Percentiles rank a stretch among this genome's conserved stretches.
Evolutionary conservation across 2,888 invertebrate species (phyloP).

Genomic region (Nymphalis polychloros): DNA sequence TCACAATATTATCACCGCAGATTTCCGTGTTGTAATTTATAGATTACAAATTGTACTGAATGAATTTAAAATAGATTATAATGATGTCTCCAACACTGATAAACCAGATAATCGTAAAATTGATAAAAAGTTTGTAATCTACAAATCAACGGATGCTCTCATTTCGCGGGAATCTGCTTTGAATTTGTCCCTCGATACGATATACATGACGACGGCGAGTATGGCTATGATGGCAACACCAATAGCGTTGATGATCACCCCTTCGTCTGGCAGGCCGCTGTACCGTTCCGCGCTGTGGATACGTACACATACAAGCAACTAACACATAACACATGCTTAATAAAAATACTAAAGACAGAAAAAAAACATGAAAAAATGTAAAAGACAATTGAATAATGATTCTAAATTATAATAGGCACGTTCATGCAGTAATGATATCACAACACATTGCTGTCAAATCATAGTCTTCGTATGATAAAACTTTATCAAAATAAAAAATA

Average conservation of each 20-base stretch:
- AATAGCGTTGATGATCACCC: conserved; percentile 86
- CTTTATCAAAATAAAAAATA: background rate
- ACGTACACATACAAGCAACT: conserved; percentile 61
- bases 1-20: background rate
- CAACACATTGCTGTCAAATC: conserved; percentile 15
- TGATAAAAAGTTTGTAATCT: conserved; percentile 44
- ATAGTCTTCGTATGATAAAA: background rate
- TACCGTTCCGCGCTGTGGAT: conserved; percentile 79
- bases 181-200: conserved; percentile 83
- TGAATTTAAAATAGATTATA: background rate
- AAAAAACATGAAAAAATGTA: background rate
- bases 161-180: conserved; percentile 75
- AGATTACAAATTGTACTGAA: background rate
- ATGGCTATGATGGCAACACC: conserved; percentile 84
- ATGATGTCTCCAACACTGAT: background rate
- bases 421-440: conserved; percentile 26
- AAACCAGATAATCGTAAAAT: background rate
- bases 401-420: conserved; percentile 15
- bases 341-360: conserved; percentile 1
- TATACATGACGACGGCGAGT: conserved; percentile 84
- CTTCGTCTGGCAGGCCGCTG: conserved; percentile 83
- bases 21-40: background rate
- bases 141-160: conserved; percentile 82
- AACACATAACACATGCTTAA: conserved; percentile 39
- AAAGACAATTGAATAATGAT: conserved; percentile 11